Evolutionary conservation across 2,113 vertebrate genomes (phyloP).

Genomic region (Mirounga angustirostris): DNA sequence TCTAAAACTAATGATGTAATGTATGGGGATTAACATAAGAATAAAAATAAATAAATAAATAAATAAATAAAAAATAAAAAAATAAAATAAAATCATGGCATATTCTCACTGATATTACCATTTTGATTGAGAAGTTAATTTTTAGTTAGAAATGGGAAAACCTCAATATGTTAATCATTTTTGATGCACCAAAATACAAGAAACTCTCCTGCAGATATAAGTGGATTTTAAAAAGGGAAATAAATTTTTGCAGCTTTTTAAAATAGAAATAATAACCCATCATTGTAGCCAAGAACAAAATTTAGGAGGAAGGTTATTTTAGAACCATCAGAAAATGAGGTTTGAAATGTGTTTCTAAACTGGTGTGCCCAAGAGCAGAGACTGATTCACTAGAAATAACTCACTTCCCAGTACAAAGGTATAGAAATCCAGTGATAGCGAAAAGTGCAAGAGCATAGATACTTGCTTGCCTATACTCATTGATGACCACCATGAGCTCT

Average conservation of each 20-base stretch:
- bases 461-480: rapidly evolving
- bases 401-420: not conserved
- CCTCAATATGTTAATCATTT: not conserved
- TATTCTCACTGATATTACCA: not conserved
- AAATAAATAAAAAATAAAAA: no score
- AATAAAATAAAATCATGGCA: not conserved
- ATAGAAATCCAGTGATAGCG: not conserved
- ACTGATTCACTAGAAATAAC: not conserved
- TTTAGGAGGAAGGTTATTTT: not conserved
- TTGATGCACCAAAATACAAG: not conserved
- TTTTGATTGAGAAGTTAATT: not conserved
- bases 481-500: not conserved
- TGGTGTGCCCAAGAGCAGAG: not conserved
- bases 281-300: not conserved
- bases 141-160: not conserved
- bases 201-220: not conserved
- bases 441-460: no score
- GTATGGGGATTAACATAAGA: no score
- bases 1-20: no score
- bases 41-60: no score
- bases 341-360: not conserved
- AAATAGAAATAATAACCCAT: not conserved
- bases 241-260: not conserved
- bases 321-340: not conserved
- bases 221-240: not conserved